Conservation (phyloP, 2,888 invertebrate genomes). For the Sarcophaga variegata region DNA sequence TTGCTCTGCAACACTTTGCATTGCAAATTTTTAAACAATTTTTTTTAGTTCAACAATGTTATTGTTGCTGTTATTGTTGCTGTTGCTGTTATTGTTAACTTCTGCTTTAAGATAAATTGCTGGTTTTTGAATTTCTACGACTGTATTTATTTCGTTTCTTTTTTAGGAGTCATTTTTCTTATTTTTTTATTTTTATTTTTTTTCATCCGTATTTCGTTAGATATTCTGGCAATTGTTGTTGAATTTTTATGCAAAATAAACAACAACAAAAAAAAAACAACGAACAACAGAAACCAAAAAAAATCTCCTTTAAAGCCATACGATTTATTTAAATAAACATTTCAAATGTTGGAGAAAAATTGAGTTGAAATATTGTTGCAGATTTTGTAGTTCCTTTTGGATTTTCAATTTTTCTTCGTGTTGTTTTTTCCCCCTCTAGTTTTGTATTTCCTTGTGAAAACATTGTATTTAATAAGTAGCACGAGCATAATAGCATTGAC, state of each 20-base stretch:
- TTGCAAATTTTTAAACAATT: constrained; percentile 60
- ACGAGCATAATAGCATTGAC: constrained; percentile 11
- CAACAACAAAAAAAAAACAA: not conserved
- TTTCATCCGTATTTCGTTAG: not conserved
- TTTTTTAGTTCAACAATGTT: constrained; percentile 5
- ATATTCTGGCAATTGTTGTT: constrained; percentile 36
- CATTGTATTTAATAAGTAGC: constrained; percentile 36
- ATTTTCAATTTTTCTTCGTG: not conserved
- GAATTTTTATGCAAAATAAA: constrained; percentile 26
- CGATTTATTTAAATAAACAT: constrained; percentile 45
- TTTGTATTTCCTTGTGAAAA: not conserved
- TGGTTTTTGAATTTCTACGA: constrained; percentile 53
- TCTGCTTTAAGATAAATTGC: constrained; percentile 59
- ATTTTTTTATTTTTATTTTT: not conserved
- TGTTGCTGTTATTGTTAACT: constrained; percentile 34
- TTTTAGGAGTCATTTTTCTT: not conserved
- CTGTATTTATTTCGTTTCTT: constrained; percentile 39
- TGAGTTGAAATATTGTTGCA: constrained; percentile 35
- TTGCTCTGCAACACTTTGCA: constrained; percentile 48
- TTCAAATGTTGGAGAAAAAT: constrained; percentile 4
- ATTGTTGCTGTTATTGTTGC: constrained; percentile 23
- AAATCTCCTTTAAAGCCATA: constrained; percentile 11
- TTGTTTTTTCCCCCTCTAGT: not conserved
- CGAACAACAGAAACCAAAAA: not conserved
- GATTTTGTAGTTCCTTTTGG: not conserved